phyloP scores from a whole-genome alignment of 2,888 invertebrate genomes.

The Eilema griseolum region DNA sequence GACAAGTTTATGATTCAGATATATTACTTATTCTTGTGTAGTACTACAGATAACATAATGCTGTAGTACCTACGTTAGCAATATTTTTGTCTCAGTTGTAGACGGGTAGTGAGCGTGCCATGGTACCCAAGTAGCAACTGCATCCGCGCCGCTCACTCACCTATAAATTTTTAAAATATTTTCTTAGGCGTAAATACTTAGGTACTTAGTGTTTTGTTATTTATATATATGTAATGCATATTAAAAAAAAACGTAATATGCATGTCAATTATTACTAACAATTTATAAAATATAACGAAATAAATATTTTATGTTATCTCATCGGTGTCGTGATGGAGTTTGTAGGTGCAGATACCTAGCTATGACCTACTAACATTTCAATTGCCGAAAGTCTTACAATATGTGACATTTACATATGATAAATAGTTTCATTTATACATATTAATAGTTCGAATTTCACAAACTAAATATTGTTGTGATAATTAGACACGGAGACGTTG shows the following conservation, averaged over 20 bases:
- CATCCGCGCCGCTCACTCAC: slow-evolving; percentile 31
- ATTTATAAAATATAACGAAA: slow-evolving; percentile 1
- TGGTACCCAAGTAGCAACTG: slow-evolving; percentile 36
- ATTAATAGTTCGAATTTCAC: slow-evolving; percentile 38
- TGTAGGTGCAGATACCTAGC: slow-evolving; percentile 18
- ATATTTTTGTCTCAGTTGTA: slow-evolving; percentile 60
- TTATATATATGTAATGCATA: too few species aligned
- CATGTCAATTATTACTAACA: neutral
- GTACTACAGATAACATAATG: too few species aligned
- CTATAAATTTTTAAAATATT: slow-evolving; percentile 29
- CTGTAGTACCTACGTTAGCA: slow-evolving; percentile 45
- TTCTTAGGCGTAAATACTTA: slow-evolving; percentile 41
- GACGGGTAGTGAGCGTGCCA: slow-evolving; percentile 57
- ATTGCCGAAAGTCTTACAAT: slow-evolving; percentile 42
- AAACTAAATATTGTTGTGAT: slow-evolving; percentile 37
- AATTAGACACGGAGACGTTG: slow-evolving; percentile 24
- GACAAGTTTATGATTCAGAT: slow-evolving; percentile 35
- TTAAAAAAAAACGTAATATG: neutral
- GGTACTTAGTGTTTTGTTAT: neutral
- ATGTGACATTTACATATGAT: slow-evolving; percentile 45
- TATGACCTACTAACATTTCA: slow-evolving; percentile 49
- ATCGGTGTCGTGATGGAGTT: slow-evolving; percentile 26
- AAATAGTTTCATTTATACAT: slow-evolving; percentile 35
- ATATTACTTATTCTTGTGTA: slow-evolving; percentile 44
- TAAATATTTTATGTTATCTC: neutral